Evolutionary conservation across 2,888 invertebrate genomes (phyloP), one percentile per base, ranked within the genome.

Genomic region (Diloba caeruleocephala): DNA sequence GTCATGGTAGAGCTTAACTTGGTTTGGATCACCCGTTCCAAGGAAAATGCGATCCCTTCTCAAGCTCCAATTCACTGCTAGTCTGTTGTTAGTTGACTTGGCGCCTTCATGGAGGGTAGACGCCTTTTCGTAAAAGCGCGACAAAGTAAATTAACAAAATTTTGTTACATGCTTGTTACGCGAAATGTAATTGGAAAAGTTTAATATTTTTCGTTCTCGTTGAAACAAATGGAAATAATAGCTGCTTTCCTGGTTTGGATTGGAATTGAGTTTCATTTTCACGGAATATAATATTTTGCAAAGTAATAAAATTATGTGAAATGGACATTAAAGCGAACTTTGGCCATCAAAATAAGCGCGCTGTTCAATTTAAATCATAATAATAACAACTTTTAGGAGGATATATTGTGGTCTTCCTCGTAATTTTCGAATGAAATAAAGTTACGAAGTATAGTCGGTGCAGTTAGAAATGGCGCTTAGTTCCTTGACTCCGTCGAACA

Each of bases 401-500:
- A n/a, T n/a, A n/a, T n/a, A n/a, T n/a, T n/a, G n/a, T n/a, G n/a
- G n/a, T n/a, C n/a, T n/a, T n/a, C n/a, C n/a, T n/a, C n/a, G n/a
- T n/a, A n/a, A n/a, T n/a, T n/a, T n/a, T 46, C 15, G 3, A 37
- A 56, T 62, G 53, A 28, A 29, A 48, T 61, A 63, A 51, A 51
- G 9, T 57, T 26, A 23, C 26, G 5, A 37, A 28, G 10, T 17
- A 8, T 5, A 32, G 7, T 39, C 12, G 10, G 50, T 50, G 32
- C 12, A 12, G 29, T 41, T 37, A 60, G 57, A 32, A 39, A 92
- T 92, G 91, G 89, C 90, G 50, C 78, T 92, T 13, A 90, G 90
- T 81, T 89, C 90, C 6, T 67, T 92, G 46, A 87, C 84, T 25
- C 85, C 92, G 26, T 86, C 91, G 29, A 84, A 81, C 62, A 89